Evolutionary conservation across 2,113 vertebrate genomes (phyloP).

Genomic region (Hydrochoerus hydrochaeris): DNA sequence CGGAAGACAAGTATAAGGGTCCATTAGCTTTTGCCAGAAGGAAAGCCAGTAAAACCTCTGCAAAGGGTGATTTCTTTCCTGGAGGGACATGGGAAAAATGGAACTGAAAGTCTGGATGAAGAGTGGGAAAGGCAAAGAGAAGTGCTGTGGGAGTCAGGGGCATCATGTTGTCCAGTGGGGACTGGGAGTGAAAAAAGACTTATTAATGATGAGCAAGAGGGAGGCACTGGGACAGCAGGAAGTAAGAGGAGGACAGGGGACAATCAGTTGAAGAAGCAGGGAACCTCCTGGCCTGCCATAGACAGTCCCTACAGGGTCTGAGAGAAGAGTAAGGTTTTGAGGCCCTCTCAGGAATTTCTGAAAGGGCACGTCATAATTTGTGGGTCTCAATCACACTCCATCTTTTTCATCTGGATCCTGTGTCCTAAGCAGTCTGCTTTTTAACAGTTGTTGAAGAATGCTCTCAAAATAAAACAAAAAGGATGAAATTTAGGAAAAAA

Average conservation of each 20-base stretch:
- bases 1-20: not conserved
- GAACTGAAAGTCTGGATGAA: not conserved
- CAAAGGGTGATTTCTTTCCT: not conserved
- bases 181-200: not conserved
- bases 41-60: not conserved
- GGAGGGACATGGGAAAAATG: not conserved
- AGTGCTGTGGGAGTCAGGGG: not conserved
- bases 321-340: not conserved
- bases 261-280: not conserved
- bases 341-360: not conserved
- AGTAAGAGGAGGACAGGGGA: not conserved
- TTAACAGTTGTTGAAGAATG: not conserved
- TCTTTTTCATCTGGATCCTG: not conserved
- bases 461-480: slow-evolving; percentile 1
- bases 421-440: not conserved
- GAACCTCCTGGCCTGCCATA: not conserved
- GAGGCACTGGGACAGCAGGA: not conserved
- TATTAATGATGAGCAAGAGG: not conserved
- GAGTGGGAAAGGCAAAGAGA: not conserved
- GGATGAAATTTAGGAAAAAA: not conserved
- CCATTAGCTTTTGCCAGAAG: not conserved
- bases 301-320: not conserved
- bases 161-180: not conserved
- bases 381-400: not conserved
- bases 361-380: not conserved